Conservation (phyloP, 2,888 invertebrate genomes). For the Subacronicta megacephala region DNA sequence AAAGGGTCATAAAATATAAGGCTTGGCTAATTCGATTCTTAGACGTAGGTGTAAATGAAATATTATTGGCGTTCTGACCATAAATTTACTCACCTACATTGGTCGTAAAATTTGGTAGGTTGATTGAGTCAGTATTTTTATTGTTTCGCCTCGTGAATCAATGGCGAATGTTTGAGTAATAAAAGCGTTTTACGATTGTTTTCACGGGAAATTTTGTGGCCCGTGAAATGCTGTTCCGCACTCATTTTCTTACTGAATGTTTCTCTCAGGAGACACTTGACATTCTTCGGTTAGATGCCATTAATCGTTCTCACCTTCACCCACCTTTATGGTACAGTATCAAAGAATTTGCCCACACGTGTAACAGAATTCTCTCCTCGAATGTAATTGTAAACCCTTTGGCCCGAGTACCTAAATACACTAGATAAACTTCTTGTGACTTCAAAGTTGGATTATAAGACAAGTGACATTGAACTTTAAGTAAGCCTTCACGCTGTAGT, state of each 20-base stretch:
- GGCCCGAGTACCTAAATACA: slow-evolving; percentile 24
- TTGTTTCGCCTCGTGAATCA: slow-evolving; percentile 87
- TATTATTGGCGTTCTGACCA: slow-evolving; percentile 79
- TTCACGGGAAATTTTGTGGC: slow-evolving; percentile 88
- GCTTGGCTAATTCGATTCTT: slow-evolving; percentile 62
- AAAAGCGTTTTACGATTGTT: slow-evolving; percentile 88
- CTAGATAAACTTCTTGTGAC: slow-evolving; percentile 27
- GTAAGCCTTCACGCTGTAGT: slow-evolving; percentile 44
- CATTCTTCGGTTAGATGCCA: slow-evolving; percentile 71
- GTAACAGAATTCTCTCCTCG: slow-evolving; percentile 36
- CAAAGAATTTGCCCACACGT: slow-evolving; percentile 37
- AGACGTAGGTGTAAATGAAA: slow-evolving; percentile 81
- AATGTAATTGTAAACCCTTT: slow-evolving; percentile 35
- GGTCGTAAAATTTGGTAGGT: slow-evolving; percentile 85
- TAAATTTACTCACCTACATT: slow-evolving; percentile 85
- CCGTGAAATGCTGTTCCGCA: slow-evolving; percentile 83
- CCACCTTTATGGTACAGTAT: slow-evolving; percentile 33
- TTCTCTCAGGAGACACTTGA: slow-evolving; percentile 73
- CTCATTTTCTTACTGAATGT: slow-evolving; percentile 80
- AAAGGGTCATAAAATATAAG: slow-evolving; percentile 49
- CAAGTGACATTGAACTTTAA: slow-evolving; percentile 46
- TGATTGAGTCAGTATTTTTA: slow-evolving; percentile 90
- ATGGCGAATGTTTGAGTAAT: slow-evolving; percentile 88
- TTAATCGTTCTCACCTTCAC: slow-evolving; percentile 59
- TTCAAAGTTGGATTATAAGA: slow-evolving; percentile 41